Base-by-base conservation (phyloP, 2,888 invertebrate genomes). In the Xestobium rufovillosum region DNA sequence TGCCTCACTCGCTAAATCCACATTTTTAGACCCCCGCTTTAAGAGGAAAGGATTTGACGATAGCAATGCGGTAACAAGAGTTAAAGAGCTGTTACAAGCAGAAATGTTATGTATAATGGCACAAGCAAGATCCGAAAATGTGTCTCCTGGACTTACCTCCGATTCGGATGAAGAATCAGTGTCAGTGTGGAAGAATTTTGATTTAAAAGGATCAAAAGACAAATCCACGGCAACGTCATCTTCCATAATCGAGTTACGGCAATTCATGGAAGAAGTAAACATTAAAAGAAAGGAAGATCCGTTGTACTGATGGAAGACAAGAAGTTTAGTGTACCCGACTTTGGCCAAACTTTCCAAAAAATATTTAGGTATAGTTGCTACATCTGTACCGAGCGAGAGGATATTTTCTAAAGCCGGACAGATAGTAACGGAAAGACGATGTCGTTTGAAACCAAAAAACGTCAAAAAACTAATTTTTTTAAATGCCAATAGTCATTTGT, bases 121-220 rank as follows among this genome's bases (percentile, higher is more conserved):
- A 23, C 8, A 23, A 23, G 23, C 8, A 9, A n/a, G n/a, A n/a
- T 9, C 8, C n/a, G 23, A 9, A 9, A n/a, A 23, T 9, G n/a
- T 9, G 8, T 8, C 8, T n/a, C 8, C 8, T 9, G n/a, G 8
- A n/a, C 8, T 9, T 23, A 23, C 23, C 8, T 8, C 8, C 23
- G n/a, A 23, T 9, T 9, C 8, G 8, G 23, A 23, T n/a, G 8
- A 8, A 8, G 23, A 23, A 8, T 8, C 8, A 9, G 23, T 9
- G 8, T 23, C 23, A 23, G 23, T 23, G 23, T 23, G 23, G 23
- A 23, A 23, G n/a, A 23, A n/a, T 23, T 23, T 23, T 23, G 23
- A 23, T 23, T 8, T n/a, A 8, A 23, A 23, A 23, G 23, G 8
- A n/a, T 23, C 23, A 23, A 23, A 23, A n/a, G n/a, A 23, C n/a